Percentiles rank a stretch among this genome's conserved stretches.
Evolutionary conservation across 2,113 vertebrate species (phyloP).

Genomic region (Tragelaphus imberbis): DNA sequence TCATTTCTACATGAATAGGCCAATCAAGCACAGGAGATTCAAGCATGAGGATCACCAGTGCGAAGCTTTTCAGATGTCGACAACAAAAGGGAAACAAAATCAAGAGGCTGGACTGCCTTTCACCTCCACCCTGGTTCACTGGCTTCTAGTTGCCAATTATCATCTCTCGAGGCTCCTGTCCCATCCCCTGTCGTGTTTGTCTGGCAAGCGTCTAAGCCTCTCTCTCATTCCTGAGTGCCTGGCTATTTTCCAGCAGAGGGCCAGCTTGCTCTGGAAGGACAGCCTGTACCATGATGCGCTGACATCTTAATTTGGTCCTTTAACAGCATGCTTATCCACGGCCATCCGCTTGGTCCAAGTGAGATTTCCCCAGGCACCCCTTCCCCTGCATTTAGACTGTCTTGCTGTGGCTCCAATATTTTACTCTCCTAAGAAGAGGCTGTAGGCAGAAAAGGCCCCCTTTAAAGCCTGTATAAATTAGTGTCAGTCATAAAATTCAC

Average conservation of each 20-base stretch:
- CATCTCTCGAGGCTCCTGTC: background rate
- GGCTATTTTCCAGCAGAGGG: background rate
- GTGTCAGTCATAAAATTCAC: slow-evolving; percentile 32
- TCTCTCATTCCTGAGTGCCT: background rate
- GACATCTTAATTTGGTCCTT: slow-evolving; percentile 33
- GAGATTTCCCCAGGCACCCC: slow-evolving; percentile 2
- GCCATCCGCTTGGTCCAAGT: background rate
- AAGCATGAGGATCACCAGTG: background rate
- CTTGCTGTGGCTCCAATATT: background rate
- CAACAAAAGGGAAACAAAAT: background rate
- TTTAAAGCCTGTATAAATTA: slow-evolving; percentile 29
- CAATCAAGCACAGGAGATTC: background rate
- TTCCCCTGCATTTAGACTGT: background rate
- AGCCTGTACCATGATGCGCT: background rate
- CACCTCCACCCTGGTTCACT: background rate
- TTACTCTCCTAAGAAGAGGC: background rate
- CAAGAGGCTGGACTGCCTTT: background rate
- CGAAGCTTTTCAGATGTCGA: background rate
- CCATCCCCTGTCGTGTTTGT: background rate
- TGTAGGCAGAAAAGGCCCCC: background rate
- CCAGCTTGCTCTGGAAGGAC: background rate
- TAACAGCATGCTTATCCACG: background rate
- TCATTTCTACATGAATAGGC: slow-evolving; percentile 19
- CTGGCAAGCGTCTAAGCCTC: background rate
- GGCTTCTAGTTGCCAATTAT: background rate